These are phyloP conservation scores for Theristus sp. DNA, from an alignment of 2,888 invertebrate genomes.

Conservation along the genomic window DNA sequence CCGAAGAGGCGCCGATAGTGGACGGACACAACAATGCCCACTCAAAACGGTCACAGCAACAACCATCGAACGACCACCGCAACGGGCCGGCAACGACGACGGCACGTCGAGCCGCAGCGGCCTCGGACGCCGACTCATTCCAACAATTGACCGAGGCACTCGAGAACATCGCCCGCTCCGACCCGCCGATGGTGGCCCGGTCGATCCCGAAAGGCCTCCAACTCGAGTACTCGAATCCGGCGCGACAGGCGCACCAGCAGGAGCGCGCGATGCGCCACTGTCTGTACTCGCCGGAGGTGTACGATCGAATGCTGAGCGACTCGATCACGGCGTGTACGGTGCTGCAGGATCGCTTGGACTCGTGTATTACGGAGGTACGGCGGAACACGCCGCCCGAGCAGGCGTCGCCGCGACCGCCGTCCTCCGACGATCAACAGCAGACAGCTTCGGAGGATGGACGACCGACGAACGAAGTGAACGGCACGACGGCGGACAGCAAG, in stretches of 20 bases:
- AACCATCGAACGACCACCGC: not conserved
- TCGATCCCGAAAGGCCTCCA: constrained; percentile 1
- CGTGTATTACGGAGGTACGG: not conserved
- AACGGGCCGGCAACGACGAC: not conserved
- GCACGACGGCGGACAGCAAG: too few species aligned
- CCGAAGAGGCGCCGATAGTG: too few species aligned
- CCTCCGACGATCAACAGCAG: too few species aligned
- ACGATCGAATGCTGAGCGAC: constrained; percentile 1
- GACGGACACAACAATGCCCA: not conserved
- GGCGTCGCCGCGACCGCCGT: not conserved
- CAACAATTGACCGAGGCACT: not conserved
- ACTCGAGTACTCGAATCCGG: not conserved
- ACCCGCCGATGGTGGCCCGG: constrained; percentile 2
- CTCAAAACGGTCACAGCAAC: not conserved
- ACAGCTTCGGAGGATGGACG: too few species aligned
- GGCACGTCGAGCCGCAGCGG: not conserved
- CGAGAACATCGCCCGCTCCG: not conserved
- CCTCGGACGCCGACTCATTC: not conserved
- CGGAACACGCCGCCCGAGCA: not conserved
- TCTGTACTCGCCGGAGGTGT: not conserved
- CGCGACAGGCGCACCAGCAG: not conserved
- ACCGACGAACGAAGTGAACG: too few species aligned
- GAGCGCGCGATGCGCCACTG: not conserved
- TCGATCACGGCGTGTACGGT: not conserved
- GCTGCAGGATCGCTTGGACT: constrained; percentile 2